Evolutionary conservation across 2,113 vertebrate genomes (phyloP).

Genomic region (Probosciger aterrimus): DNA sequence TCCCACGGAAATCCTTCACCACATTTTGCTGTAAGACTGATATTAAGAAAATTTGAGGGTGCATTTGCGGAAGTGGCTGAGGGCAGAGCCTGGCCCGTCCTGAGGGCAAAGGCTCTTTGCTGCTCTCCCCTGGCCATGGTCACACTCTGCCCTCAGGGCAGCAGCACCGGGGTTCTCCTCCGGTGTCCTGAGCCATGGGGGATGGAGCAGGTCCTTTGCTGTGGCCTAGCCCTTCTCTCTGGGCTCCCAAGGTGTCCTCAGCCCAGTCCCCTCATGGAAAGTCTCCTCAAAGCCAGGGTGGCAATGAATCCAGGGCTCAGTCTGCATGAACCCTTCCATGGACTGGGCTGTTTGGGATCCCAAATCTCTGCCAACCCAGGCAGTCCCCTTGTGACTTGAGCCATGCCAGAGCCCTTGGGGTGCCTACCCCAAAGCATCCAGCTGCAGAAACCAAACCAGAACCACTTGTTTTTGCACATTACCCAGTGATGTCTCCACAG

Average conservation of each 20-base stretch:
- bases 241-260: neutral
- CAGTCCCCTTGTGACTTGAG: neutral
- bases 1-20: neutral
- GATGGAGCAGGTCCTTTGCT: neutral
- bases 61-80: slow-evolving; percentile 14
- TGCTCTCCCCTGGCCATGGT: neutral
- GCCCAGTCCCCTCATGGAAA: neutral
- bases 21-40: neutral
- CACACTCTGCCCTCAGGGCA: neutral
- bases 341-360: neutral
- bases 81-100: fast-evolving
- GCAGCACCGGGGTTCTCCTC: neutral
- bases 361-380: too few relatives aligned
- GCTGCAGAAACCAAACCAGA: neutral
- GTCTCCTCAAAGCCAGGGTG: neutral
- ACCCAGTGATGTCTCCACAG: neutral
- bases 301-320: neutral
- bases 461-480: too few relatives aligned
- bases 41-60: neutral
- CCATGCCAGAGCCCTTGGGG: neutral
- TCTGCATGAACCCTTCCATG: neutral
- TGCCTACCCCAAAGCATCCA: neutral
- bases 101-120: neutral
- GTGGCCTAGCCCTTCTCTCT: neutral
- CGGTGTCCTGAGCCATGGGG: too few relatives aligned